phyloP scores from a whole-genome alignment of 2,797 vertebrate species.

The Argya squamiceps region DNA sequence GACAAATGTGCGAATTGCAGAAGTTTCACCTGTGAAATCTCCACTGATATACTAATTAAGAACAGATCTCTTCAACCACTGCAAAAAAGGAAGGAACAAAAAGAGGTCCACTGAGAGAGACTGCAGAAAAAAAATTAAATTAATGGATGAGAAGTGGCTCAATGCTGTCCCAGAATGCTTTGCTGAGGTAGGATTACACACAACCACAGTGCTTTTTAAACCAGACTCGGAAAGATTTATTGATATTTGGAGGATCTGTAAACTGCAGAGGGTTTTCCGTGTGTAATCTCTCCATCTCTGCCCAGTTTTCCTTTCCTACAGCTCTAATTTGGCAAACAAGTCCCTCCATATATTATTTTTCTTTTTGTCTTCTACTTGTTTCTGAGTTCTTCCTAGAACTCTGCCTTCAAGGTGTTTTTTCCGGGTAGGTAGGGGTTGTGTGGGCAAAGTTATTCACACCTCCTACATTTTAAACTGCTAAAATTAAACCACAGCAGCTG shows the following conservation, averaged over 20 bases:
- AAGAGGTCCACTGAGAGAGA: background rate
- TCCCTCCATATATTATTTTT: background rate
- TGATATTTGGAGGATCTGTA: background rate
- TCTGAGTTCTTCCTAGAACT: background rate
- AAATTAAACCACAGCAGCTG: background rate
- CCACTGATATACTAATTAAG: conserved; percentile 55
- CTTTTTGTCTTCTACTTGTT: background rate
- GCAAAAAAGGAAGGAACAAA: background rate
- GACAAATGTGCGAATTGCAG: conserved; percentile 56
- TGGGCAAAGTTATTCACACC: background rate
- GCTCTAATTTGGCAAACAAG: background rate
- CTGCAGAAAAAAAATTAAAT: background rate
- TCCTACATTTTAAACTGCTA: background rate
- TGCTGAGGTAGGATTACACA: background rate
- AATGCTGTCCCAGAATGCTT: background rate
- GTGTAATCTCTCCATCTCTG: background rate
- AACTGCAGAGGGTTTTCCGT: background rate
- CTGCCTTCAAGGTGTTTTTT: background rate
- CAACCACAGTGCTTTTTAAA: background rate
- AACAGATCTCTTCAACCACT: background rate
- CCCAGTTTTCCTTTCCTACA: background rate
- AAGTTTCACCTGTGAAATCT: conserved; percentile 63
- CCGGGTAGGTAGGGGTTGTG: fast-evolving
- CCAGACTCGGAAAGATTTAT: background rate
- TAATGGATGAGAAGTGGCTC: background rate